These are phyloP conservation scores for Hypercompe scribonia DNA, from an alignment of 2,888 invertebrate species.

Conservation along the genomic window DNA sequence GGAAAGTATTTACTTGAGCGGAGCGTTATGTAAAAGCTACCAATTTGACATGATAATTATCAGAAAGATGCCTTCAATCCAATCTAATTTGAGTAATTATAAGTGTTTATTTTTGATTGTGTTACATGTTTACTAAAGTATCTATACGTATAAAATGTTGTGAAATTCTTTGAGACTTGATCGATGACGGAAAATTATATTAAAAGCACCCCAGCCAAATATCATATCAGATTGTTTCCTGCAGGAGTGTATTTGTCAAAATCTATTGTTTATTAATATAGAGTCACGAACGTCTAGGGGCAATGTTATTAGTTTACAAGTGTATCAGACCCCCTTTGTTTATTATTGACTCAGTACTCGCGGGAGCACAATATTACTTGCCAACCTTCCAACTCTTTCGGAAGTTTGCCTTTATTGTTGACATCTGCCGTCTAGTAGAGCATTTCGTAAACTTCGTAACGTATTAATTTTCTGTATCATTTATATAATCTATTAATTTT, in stretches of 20 bases:
- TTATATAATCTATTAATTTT: slow-evolving; percentile 51
- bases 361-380: slow-evolving; percentile 73
- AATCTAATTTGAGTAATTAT: background rate
- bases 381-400: slow-evolving; percentile 86
- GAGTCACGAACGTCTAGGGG: slow-evolving; percentile 65
- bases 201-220: slow-evolving; percentile 58
- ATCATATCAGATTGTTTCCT: slow-evolving; percentile 60
- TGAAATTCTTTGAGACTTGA: slow-evolving; percentile 22
- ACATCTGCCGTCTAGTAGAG: slow-evolving; percentile 81
- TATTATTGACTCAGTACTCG: slow-evolving; percentile 81
- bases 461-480: slow-evolving; percentile 66
- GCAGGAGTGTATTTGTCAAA: slow-evolving; percentile 64
- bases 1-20: background rate
- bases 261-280: slow-evolving; percentile 79
- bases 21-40: background rate
- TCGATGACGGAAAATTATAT: slow-evolving; percentile 62
- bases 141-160: background rate
- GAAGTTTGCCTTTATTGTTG: slow-evolving; percentile 84
- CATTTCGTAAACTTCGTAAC: slow-evolving; percentile 70
- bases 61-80: background rate
- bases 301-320: slow-evolving; percentile 85
- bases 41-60: background rate
- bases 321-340: slow-evolving; percentile 85
- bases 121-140: too few relatives aligned
- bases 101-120: too few relatives aligned